Conservation (phyloP, 2,797 vertebrate genomes). For the Myotis planiceps region DNA sequence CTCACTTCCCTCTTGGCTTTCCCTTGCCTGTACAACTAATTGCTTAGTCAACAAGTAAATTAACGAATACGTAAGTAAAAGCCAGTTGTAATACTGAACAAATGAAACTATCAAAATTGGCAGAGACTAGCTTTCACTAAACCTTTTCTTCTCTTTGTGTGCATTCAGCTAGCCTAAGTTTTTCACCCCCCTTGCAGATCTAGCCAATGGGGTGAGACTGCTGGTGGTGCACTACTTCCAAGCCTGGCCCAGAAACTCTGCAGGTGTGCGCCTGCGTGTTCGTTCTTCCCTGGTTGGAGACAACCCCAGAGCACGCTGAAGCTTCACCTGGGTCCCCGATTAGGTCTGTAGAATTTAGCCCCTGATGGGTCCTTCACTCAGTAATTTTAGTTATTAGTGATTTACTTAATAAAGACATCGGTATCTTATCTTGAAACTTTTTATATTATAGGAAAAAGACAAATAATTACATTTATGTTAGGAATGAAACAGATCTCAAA, state of each 20-base stretch:
- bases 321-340: not conserved
- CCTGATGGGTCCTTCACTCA: not conserved
- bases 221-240: not conserved
- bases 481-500: not conserved
- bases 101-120: not conserved
- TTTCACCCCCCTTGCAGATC: not conserved
- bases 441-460: not conserved
- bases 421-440: not conserved
- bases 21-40: not conserved
- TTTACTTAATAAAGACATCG: not conserved
- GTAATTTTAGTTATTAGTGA: not conserved
- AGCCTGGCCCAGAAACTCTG: not conserved
- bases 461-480: slow-evolving; percentile 39
- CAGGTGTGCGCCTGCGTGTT: not conserved
- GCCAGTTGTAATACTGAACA: not conserved
- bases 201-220: not conserved
- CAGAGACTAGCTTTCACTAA: not conserved
- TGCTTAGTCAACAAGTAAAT: not conserved
- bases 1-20: not conserved
- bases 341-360: not conserved
- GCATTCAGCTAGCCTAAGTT: not conserved
- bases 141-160: not conserved
- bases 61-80: not conserved
- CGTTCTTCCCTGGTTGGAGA: not conserved
- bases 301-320: not conserved